These are phyloP conservation scores for Leucosticte australis DNA, from an alignment of 2,113 vertebrate species.

Conservation along the genomic window DNA sequence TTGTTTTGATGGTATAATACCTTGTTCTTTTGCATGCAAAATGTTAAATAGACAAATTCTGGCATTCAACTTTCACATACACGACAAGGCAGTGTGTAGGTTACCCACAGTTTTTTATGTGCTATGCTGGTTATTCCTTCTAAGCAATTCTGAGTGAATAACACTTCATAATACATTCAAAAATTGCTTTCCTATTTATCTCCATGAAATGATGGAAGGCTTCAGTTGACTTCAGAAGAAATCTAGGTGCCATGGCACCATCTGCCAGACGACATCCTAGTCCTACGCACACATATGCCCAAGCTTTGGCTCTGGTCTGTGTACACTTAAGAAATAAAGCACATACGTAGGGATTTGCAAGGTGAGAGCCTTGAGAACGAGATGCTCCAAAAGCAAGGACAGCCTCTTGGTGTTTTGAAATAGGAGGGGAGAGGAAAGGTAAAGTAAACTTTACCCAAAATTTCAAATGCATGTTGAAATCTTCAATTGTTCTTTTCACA, in stretches of 20 bases:
- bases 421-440: background rate
- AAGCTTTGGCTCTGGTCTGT: constrained; percentile 36
- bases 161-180: constrained; percentile 2
- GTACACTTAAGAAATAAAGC: constrained; percentile 28
- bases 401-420: constrained; percentile 1
- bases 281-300: constrained; percentile 54
- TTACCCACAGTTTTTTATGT: background rate
- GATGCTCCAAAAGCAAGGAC: constrained; percentile 9
- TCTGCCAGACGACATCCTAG: constrained; percentile 51
- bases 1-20: background rate
- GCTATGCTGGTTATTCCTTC: background rate
- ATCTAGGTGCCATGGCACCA: constrained; percentile 24
- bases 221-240: constrained; percentile 33
- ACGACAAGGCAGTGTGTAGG: background rate
- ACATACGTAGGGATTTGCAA: constrained; percentile 38
- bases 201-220: constrained; percentile 19
- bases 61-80: background rate
- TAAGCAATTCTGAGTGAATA: constrained; percentile 12
- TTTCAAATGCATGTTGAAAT: background rate
- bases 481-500: background rate
- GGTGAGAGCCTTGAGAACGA: constrained; percentile 44
- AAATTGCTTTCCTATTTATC: constrained; percentile 19
- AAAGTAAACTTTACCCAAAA: background rate
- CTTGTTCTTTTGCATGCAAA: background rate
- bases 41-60: background rate